Evolutionary conservation across 2,797 vertebrate species (phyloP), one percentile per base, ranked within the genome.

Genomic region (Merluccius polli): DNA sequence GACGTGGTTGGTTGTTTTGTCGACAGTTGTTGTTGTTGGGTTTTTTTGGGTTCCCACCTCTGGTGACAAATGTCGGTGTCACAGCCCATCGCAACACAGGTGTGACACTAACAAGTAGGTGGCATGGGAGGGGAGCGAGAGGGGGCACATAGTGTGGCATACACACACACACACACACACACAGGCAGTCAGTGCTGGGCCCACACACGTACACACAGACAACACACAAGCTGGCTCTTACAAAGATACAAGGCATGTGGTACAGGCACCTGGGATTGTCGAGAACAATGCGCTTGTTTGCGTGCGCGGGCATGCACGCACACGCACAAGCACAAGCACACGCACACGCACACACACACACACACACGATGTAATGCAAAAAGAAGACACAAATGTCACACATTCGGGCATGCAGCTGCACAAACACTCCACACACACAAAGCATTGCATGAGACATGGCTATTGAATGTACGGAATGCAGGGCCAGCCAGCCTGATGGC

Each of bases 41-140:
- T 38, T 38, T 38, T 38, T 38, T 38, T 38, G 36, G 36, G 36
- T 87, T 85, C 86, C 78, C 86, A 78, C 82, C 83, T 90, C 86
- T 91, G 89, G 90, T 92, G 90, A 93, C 91, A 90, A 90, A 91
- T 77, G 72, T 75, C n/a, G 48, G 79, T 89, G 89, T 91, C 89
- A 89, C 85, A 80, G 82, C 9, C 83, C 78, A 30, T 82, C 82
- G 75, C 79, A 31, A 81, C 80, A 79, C 90, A 82, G 87, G 89
- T 87, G 87, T 84, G 84, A 87, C 88, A 87, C 86, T 90, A 93
- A 93, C 90, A 91, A 90, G 92, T 87, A 91, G 88, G 89, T 92
- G 90, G 91, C 90, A 90, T 77, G 2, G 80, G 77, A 77, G 83
- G 81, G 77, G 82, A 84, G 85, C 81, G 78, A 75, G 81, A 82